Conservation (phyloP, 1,140 invertebrate species). For the Uloborus diversus region DNA sequence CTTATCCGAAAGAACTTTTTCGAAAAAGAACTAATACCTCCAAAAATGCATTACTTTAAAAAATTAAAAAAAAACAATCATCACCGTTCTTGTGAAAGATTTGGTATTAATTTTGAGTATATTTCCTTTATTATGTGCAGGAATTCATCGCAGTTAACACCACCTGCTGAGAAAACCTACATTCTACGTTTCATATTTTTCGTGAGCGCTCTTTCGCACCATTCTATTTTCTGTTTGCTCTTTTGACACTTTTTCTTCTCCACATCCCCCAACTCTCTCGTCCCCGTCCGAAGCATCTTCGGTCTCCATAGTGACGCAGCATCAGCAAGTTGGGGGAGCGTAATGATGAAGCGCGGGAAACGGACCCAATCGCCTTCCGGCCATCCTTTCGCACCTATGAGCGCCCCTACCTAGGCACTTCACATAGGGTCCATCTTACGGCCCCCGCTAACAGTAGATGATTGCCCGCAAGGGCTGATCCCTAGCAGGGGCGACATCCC, state of each 20-base stretch:
- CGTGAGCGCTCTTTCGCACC: background rate
- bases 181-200: background rate
- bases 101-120: too few relatives aligned
- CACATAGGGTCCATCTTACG: background rate
- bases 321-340: constrained; percentile 40
- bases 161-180: too few relatives aligned
- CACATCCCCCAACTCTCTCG: background rate
- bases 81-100: too few relatives aligned
- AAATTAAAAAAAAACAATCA: too few relatives aligned
- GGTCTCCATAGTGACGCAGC: constrained; percentile 35
- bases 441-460: too few relatives aligned
- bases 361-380: constrained; percentile 9
- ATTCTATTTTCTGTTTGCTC: background rate
- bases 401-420: constrained; percentile 41
- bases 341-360: constrained; percentile 10
- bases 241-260: background rate
- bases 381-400: constrained; percentile 47
- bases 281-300: background rate
- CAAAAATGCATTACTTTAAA: too few relatives aligned
- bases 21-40: too few relatives aligned
- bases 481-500: too few relatives aligned
- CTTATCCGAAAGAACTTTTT: too few relatives aligned
- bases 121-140: too few relatives aligned
- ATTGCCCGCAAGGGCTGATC: too few relatives aligned
- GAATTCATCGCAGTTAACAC: too few relatives aligned